Conservation (phyloP, 2,113 vertebrate species). For the Campylomormyrus tamandua region DNA sequence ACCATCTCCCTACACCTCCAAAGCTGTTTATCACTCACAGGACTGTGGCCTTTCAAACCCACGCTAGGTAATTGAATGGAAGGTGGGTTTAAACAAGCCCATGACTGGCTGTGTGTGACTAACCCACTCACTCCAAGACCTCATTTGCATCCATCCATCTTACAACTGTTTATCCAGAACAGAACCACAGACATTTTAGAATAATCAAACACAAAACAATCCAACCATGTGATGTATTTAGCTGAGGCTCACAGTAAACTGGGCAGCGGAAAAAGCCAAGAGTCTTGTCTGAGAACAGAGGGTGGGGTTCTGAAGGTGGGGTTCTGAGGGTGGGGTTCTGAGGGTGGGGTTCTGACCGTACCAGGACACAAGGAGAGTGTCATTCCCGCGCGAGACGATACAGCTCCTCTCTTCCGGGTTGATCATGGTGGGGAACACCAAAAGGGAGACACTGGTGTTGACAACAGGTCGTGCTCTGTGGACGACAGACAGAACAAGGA, state of each 20-base stretch:
- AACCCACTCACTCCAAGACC: background rate
- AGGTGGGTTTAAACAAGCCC: background rate
- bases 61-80: background rate
- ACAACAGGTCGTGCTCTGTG: conserved; percentile 79
- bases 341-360: conserved; percentile 35
- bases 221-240: background rate
- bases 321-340: background rate
- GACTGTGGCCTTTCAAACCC: background rate
- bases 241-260: background rate
- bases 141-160: background rate
- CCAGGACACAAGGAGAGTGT: conserved; percentile 70
- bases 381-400: conserved; percentile 48
- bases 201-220: background rate
- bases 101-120: background rate
- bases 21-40: background rate
- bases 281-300: background rate
- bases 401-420: conserved; percentile 84
- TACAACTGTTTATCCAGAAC: background rate
- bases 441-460: conserved; percentile 65
- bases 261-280: background rate
- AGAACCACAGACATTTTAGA: background rate
- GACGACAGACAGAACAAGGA: background rate
- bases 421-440: conserved; percentile 76
- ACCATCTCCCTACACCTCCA: background rate
- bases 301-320: background rate